phyloP scores from a whole-genome alignment of 2,797 vertebrate species.

The Sebastes wilsoni region DNA sequence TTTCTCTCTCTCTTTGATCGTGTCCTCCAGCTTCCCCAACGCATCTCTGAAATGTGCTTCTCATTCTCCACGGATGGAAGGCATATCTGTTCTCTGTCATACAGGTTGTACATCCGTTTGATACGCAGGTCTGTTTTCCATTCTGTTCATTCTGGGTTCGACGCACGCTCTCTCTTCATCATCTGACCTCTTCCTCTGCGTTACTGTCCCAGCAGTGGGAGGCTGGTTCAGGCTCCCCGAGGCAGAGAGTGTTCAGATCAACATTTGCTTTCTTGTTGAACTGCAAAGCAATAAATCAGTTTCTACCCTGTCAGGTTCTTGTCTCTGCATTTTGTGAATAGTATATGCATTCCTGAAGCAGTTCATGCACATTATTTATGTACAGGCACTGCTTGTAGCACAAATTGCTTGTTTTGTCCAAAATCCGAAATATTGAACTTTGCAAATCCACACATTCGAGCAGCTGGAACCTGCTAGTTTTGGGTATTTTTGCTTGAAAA shows the following conservation, averaged over 20 bases:
- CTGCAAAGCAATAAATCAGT: not conserved
- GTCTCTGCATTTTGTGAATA: not conserved
- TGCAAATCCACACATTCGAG: too few relatives aligned
- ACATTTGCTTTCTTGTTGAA: not conserved
- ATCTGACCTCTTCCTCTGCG: not conserved
- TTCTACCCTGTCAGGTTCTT: not conserved
- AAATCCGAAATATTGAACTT: not conserved
- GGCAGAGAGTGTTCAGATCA: not conserved
- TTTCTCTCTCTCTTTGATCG: not conserved
- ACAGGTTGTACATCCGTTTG: not conserved
- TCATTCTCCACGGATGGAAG: not conserved
- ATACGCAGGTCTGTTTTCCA: too few relatives aligned
- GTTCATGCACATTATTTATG: too few relatives aligned
- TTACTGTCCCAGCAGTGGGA: not conserved
- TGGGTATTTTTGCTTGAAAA: too few relatives aligned
- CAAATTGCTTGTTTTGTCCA: not conserved
- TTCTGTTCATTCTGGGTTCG: not conserved
- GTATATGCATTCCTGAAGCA: not conserved
- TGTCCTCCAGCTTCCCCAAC: not conserved
- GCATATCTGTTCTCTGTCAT: not conserved
- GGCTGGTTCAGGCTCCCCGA: not conserved
- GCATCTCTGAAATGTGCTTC: slow-evolving; percentile 11
- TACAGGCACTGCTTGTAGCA: too few relatives aligned
- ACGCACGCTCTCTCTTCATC: not conserved
- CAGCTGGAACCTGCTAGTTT: rapidly evolving